phyloP scores from a whole-genome alignment of 2,888 invertebrate species.

The Hymenopus coronatus region DNA sequence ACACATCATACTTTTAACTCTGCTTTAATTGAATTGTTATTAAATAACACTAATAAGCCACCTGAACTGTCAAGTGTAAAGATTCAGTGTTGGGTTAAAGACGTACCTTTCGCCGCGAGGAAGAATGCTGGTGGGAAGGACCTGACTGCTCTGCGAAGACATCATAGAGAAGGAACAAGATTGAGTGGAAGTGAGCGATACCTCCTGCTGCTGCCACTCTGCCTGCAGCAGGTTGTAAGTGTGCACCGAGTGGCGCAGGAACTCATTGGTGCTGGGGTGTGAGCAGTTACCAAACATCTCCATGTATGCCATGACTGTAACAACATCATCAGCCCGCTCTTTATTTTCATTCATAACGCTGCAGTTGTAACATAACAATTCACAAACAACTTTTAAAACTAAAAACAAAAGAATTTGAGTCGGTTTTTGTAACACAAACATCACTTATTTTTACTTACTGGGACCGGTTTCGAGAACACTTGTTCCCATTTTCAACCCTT shows the following conservation, averaged over 20 bases:
- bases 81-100: too few relatives aligned
- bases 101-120: neutral
- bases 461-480: too few relatives aligned
- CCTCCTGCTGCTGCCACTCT: slow-evolving; percentile 45
- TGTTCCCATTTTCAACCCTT: too few relatives aligned
- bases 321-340: slow-evolving; percentile 17
- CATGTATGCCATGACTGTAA: slow-evolving; percentile 92
- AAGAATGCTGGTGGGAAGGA: slow-evolving; percentile 8
- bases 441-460: too few relatives aligned
- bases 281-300: slow-evolving; percentile 91
- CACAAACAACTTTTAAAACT: too few relatives aligned
- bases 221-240: slow-evolving; percentile 64
- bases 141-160: slow-evolving; percentile 25
- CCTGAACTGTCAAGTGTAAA: too few relatives aligned
- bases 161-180: slow-evolving; percentile 50
- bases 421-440: too few relatives aligned
- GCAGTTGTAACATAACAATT: neutral
- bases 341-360: neutral
- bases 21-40: too few relatives aligned
- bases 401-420: too few relatives aligned
- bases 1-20: too few relatives aligned
- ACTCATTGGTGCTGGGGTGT: slow-evolving; percentile 67
- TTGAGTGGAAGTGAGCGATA: slow-evolving; percentile 53
- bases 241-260: slow-evolving; percentile 85
- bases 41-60: too few relatives aligned